Evolutionary conservation across 1,140 invertebrate species (phyloP).

Genomic region (silkworm (Bombyx mori)): DNA sequence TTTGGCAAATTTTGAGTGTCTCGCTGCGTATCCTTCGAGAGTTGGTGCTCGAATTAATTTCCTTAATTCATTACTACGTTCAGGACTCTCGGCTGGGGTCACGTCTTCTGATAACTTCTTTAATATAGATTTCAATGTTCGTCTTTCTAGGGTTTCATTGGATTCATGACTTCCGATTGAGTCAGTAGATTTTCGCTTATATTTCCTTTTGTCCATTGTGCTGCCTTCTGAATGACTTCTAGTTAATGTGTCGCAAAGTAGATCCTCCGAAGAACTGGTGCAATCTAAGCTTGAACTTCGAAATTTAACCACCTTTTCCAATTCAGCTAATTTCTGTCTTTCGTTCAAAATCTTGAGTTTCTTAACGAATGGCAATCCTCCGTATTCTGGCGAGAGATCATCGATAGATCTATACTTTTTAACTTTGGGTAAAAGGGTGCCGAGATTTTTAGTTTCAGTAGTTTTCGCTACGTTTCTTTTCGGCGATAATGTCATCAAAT

Average conservation of each 20-base stretch:
- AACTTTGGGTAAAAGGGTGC: slow-evolving; percentile 55
- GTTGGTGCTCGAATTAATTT: slow-evolving; percentile 84
- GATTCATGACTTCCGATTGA: slow-evolving; percentile 77
- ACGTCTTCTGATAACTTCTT: slow-evolving; percentile 83
- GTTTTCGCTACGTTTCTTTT: slow-evolving; percentile 34
- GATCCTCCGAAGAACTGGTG: slow-evolving; percentile 74
- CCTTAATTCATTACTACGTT: slow-evolving; percentile 72
- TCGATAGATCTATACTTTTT: slow-evolving; percentile 86
- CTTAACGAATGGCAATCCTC: slow-evolving; percentile 89
- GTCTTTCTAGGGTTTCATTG: slow-evolving; percentile 86
- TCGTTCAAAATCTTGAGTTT: slow-evolving; percentile 91
- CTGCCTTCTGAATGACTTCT: slow-evolving; percentile 77
- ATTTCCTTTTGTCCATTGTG: slow-evolving; percentile 70
- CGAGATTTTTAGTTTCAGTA: slow-evolving; percentile 33
- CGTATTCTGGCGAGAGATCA: slow-evolving; percentile 89
- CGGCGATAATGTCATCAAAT: slow-evolving; percentile 51
- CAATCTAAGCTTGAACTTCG: slow-evolving; percentile 86
- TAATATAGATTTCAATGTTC: slow-evolving; percentile 87
- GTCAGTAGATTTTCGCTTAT: slow-evolving; percentile 59
- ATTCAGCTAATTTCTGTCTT: slow-evolving; percentile 85
- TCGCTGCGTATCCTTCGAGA: slow-evolving; percentile 87
- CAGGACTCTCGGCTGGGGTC: slow-evolving; percentile 56
- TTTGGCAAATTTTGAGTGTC: slow-evolving; percentile 89
- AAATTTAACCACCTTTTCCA: slow-evolving; percentile 80
- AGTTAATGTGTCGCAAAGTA: slow-evolving; percentile 73